A percentile compares a stretch with the other conserved stretches of the same genome.
phyloP scores from a whole-genome alignment of 53 echinoderm and acorn worm species.

The Echinarachnius parma region DNA sequence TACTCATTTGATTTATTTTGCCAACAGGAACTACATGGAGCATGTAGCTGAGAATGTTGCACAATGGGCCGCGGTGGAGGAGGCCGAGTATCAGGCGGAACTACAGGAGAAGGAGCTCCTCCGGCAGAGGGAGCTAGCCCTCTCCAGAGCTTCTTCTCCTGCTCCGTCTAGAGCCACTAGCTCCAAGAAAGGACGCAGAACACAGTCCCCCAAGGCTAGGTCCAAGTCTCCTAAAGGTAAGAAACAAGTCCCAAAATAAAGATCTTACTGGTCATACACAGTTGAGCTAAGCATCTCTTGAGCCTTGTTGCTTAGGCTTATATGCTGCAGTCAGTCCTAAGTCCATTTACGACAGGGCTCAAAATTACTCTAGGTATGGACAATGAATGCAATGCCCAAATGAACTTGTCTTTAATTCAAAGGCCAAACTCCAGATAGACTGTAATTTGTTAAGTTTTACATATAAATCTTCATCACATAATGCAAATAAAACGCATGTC shows the following conservation, averaged over 20 bases:
- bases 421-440: too few species aligned
- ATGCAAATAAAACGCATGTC: too few species aligned
- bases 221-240: conserved; percentile 95
- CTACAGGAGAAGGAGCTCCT: conserved; percentile 65
- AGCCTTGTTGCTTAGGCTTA: too few species aligned
- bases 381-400: too few species aligned
- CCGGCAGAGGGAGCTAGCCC: conserved; percentile 59
- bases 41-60: conserved; percentile 73
- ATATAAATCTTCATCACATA: too few species aligned
- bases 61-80: conserved; percentile 73
- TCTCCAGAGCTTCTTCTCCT: conserved; percentile 49
- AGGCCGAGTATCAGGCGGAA: conserved; percentile 74
- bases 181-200: conserved; percentile 74
- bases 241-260: background rate
- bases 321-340: too few species aligned
- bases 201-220: conserved; percentile 80
- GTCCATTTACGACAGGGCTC: too few species aligned
- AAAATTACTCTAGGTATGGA: too few species aligned
- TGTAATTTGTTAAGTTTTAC: too few species aligned
- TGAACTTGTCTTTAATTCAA: too few species aligned
- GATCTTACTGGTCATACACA: background rate
- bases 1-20: background rate
- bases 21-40: conserved; percentile 93
- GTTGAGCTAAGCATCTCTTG: too few species aligned
- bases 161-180: conserved; percentile 73